These are phyloP conservation scores for Sweltsa coloradensis DNA, from an alignment of 1,140 invertebrate genomes.

Conservation along the genomic window DNA sequence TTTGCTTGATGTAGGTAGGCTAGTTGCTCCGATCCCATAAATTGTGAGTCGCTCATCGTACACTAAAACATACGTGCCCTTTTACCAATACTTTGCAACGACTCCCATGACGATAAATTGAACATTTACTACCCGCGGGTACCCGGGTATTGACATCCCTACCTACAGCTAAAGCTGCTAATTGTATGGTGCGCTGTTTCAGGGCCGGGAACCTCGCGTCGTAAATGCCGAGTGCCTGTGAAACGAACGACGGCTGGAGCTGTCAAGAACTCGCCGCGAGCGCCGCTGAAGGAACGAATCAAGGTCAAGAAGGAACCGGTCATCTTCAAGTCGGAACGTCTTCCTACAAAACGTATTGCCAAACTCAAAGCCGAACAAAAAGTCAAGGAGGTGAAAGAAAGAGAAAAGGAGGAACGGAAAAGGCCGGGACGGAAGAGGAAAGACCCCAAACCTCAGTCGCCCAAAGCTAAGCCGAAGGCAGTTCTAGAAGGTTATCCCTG, in stretches of 20 bases:
- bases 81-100: too few relatives aligned
- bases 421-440: background rate
- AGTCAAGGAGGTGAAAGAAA: background rate
- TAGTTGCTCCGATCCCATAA: too few relatives aligned
- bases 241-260: conserved; percentile 6
- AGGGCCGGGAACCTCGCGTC: conserved; percentile 1
- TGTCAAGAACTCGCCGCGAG: background rate
- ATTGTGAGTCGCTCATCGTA: too few relatives aligned
- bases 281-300: background rate
- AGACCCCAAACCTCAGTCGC: background rate
- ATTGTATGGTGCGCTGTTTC: too few relatives aligned
- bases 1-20: too few relatives aligned
- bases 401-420: background rate
- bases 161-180: too few relatives aligned
- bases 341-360: background rate
- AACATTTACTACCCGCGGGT: too few relatives aligned
- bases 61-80: too few relatives aligned
- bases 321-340: background rate
- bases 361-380: background rate
- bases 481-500: conserved; percentile 10
- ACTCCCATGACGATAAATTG: too few relatives aligned
- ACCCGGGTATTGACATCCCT: too few relatives aligned
- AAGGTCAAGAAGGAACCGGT: background rate
- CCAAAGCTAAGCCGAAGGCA: background rate
- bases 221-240: conserved; percentile 8